Evolutionary conservation across 2,113 vertebrate species (phyloP).

Genomic region (Pampusana beccarii): DNA sequence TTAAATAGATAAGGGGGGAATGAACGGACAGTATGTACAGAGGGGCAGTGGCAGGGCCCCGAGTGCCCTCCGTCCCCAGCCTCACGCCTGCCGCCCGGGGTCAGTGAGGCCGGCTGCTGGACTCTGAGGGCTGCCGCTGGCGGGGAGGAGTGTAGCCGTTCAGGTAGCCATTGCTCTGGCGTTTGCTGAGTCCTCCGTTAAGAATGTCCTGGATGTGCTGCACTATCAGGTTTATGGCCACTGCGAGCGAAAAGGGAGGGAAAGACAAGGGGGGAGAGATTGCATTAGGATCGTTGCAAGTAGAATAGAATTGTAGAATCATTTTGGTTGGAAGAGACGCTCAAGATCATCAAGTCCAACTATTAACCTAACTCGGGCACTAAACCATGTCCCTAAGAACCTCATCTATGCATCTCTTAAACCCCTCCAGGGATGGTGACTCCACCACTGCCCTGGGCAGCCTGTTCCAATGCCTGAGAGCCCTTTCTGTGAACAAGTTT

Average conservation of each 20-base stretch:
- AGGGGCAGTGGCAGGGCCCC: background rate
- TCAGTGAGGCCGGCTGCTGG: conserved; percentile 96
- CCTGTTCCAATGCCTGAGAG: too few relatives aligned
- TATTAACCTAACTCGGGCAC: too few relatives aligned
- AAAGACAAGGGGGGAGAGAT: background rate
- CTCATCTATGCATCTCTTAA: too few relatives aligned
- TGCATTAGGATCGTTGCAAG: background rate
- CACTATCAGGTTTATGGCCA: conserved; percentile 98
- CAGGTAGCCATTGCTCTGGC: conserved; percentile 86
- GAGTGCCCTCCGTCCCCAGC: background rate
- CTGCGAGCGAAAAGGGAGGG: conserved; percentile 69
- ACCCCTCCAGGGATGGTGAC: too few relatives aligned
- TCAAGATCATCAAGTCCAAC: too few relatives aligned
- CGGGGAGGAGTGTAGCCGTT: conserved; percentile 84
- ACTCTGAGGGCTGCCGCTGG: conserved; percentile 88
- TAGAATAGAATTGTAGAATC: too few relatives aligned
- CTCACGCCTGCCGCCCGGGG: conserved; percentile 8
- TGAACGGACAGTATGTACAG: conserved; percentile 53
- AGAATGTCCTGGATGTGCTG: conserved; percentile 99
- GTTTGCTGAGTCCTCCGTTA: conserved; percentile 89
- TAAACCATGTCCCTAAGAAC: too few relatives aligned
- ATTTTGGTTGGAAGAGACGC: too few relatives aligned
- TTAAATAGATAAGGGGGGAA: conserved; percentile 67
- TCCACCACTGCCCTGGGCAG: too few relatives aligned
- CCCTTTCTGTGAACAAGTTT: too few relatives aligned